Base-by-base conservation (phyloP, 2,888 invertebrate species). In the Sesamia inferens region DNA sequence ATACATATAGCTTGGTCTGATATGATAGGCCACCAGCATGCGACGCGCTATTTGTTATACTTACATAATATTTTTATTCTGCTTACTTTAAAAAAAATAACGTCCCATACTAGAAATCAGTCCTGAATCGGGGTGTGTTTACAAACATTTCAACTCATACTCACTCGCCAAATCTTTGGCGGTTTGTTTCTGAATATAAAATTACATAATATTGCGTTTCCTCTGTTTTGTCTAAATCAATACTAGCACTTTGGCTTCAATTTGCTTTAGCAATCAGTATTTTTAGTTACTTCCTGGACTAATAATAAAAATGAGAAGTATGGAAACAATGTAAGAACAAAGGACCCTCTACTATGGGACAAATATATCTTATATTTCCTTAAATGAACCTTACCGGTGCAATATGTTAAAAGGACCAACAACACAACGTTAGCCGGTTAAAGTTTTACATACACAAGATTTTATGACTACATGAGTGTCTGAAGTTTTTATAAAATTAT, bases 171-270 rank as follows among this genome's bases (percentile, higher is more conserved):
- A n/a, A n/a, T n/a, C 24, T 55, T 80, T 65, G 39, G 24, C 8
- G 3, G 24, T 69, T 48, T 22, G 1, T n/a, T 14, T 61, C 39
- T 42, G 47, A 54, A 48, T 61, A 68, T 19, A 22, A 62, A 71
- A 78, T 78, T n/a, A 70, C 24, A 31, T 39, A 39, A 39, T n/a
- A 67, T 61, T 70, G n/a, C 70, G 48, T 70, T 78, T 70, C 48
- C 22, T 69, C 13, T 61, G n/a, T 47, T 39, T 47, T 54, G 44
- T 47, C 8, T 24, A 22, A 39, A 13, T 31, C 3, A 44, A 13
- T n/a, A 39, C n/a, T 51, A 4, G n/a, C n/a, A n/a, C 0, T 13
- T 24, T 42, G 6, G 4, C 11, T 47, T 54, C 24, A n/a, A 8
- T 24, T 77, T 77, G 16, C 16, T 57, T 76, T 44, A 19, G 14